Conservation (phyloP, 2,113 vertebrate species). For the Dendropsophus ebraccatus region DNA sequence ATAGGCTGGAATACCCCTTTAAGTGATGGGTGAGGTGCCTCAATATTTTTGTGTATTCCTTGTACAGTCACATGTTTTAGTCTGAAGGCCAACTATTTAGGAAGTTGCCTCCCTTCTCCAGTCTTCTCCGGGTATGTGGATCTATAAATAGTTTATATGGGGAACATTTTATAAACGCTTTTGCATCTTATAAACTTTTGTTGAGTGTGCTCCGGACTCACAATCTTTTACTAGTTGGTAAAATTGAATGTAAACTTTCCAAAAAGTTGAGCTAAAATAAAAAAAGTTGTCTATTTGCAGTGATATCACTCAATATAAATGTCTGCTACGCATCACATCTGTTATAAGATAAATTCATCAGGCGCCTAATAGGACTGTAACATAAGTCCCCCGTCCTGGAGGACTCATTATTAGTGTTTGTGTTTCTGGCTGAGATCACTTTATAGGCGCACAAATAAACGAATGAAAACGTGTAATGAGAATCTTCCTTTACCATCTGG, state of each 20-base stretch:
- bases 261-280: background rate
- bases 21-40: too few relatives aligned
- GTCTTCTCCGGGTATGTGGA: background rate
- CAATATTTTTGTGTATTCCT: too few relatives aligned
- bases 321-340: background rate
- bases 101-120: too few relatives aligned
- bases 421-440: constrained; percentile 5
- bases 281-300: background rate
- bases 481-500: background rate
- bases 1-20: too few relatives aligned
- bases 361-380: background rate
- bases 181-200: background rate
- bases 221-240: background rate
- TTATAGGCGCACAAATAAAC: constrained; percentile 9
- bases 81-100: too few relatives aligned
- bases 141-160: background rate
- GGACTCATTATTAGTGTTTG: background rate
- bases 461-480: background rate
- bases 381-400: background rate
- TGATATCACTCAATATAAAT: background rate
- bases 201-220: background rate
- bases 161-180: background rate
- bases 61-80: too few relatives aligned
- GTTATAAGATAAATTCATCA: background rate
- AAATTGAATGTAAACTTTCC: background rate